These are phyloP conservation scores for Poeciliopsis paucimaculata DNA, from an alignment of 2,797 vertebrate species.

Conservation along the genomic window DNA sequence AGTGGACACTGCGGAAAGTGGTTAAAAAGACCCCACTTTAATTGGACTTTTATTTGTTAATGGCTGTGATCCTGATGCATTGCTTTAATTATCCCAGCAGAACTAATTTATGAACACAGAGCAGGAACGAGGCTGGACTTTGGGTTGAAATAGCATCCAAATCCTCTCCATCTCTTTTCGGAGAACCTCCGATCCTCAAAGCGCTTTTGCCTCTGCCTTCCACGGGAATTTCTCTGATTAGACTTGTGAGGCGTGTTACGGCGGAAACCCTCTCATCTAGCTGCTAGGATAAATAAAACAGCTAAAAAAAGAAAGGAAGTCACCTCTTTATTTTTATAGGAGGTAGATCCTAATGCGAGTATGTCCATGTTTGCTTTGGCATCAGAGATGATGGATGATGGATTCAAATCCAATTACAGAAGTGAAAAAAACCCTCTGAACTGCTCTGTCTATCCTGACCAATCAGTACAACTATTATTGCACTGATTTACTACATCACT, in stretches of 20 bases:
- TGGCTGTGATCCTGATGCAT: slow-evolving; percentile 74
- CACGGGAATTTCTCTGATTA: slow-evolving; percentile 51
- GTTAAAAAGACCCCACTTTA: slow-evolving; percentile 69
- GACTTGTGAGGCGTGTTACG: slow-evolving; percentile 44
- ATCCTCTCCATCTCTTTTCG: slow-evolving; percentile 17
- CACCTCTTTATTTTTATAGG: slow-evolving; percentile 38
- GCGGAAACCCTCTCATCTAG: slow-evolving; percentile 47
- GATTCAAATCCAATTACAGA: slow-evolving; percentile 50
- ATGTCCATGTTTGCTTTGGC: slow-evolving; percentile 46
- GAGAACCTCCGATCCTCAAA: slow-evolving; percentile 41
- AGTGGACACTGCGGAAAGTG: slow-evolving; percentile 62
- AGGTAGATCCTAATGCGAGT: slow-evolving; percentile 46
- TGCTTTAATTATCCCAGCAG: slow-evolving; percentile 73
- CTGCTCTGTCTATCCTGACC: slow-evolving; percentile 53
- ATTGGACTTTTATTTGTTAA: slow-evolving; percentile 77
- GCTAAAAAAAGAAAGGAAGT: slow-evolving; percentile 23
- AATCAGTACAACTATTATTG: slow-evolving; percentile 47
- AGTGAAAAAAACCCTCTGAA: slow-evolving; percentile 36
- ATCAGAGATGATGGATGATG: slow-evolving; percentile 24
- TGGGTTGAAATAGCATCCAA: slow-evolving; percentile 39
- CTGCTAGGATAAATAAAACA: slow-evolving; percentile 54
- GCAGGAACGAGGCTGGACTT: slow-evolving; percentile 46
- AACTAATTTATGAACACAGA: slow-evolving; percentile 62
- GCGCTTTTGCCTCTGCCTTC: slow-evolving; percentile 20
- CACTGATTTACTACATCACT: slow-evolving; percentile 62